These are phyloP conservation scores for Caenorhabditis panamensis DNA, from an alignment of 2,888 invertebrate genomes.

Conservation along the genomic window DNA sequence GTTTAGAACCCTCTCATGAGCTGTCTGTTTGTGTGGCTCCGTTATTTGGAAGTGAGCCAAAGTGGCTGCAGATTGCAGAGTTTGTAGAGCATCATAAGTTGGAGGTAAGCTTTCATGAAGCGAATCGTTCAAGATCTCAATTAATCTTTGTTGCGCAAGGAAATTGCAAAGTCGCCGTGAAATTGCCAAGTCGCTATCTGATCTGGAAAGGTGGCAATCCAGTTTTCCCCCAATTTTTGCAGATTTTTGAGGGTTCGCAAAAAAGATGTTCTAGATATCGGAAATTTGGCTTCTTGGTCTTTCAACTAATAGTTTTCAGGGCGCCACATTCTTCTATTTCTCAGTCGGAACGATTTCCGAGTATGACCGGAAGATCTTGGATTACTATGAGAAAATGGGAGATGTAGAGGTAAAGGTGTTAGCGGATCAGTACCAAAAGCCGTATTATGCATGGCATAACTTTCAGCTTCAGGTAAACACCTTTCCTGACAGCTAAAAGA, in stretches of 20 bases:
- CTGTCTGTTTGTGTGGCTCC: constrained; percentile 29
- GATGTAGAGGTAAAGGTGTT: constrained; percentile 37
- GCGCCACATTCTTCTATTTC: constrained; percentile 35
- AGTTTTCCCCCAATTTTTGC: too few relatives aligned
- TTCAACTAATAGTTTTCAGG: neutral
- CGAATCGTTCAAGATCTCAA: neutral
- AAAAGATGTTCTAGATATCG: neutral
- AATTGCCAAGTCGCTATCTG: too few relatives aligned
- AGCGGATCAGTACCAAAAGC: constrained; percentile 32
- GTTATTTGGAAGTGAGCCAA: constrained; percentile 31
- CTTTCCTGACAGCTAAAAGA: neutral
- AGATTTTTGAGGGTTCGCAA: neutral
- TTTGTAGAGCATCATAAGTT: constrained; percentile 33
- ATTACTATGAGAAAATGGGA: constrained; percentile 41
- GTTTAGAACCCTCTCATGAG: constrained; percentile 31
- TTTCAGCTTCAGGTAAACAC: constrained; percentile 27
- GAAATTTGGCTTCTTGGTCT: neutral
- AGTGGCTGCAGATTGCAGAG: constrained; percentile 36
- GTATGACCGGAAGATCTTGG: constrained; percentile 39
- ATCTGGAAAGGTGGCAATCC: too few relatives aligned
- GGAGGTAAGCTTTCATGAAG: neutral
- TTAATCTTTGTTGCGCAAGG: neutral
- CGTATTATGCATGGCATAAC: constrained; percentile 39
- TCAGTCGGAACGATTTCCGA: constrained; percentile 20
- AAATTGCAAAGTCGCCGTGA: too few relatives aligned